Base-by-base conservation (phyloP, 92 coral and sea anemone species). In the Parazoanthus darwini region DNA sequence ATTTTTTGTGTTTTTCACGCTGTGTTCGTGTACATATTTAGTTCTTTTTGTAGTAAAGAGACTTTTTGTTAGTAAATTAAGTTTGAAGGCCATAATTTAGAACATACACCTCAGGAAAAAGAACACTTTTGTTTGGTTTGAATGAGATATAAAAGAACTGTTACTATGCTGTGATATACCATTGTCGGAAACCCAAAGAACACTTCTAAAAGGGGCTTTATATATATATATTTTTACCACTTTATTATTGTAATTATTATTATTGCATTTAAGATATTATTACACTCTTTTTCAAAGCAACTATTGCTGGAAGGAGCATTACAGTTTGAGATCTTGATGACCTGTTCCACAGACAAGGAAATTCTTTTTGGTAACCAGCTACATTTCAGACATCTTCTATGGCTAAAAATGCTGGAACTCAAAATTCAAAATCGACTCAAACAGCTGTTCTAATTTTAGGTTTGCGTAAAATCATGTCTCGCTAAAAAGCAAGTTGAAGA, bases 381-480 rank as follows among this genome's bases (percentile, higher is more conserved):
- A 6, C 15, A 6, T 1, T 10, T 70, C n/a, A 8, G 33, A 4
- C 23, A 70, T n/a, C 1, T 2, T 22, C 23, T 66, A 16, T 20
- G 26, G 72, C 26, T 6, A 66, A 66, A 6, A 25, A 16, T 0
- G 35, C n/a, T 68, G 36, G 35, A 68, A 26, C 77, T 72, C 36
- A 72, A 72, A 4, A 6, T 33, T 20, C 4, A 70, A n/a, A 11
- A 72, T 38, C 22, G 80, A 22, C 43, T 44, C 10, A 54, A 54
- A 11, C 2, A 54, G 59, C 59, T 54, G 58, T 22, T 76, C 22
- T 10, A 37, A 39, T 76, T 39, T 22, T n/a, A 79, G 82, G 82
- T 48, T 2, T 79, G 82, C 63, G 50, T 79, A 8, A 79, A 79
- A 22, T 79, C 82, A 9, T 79, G 82, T 44, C 82, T 79, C 66